Evolutionary conservation across 2,888 invertebrate species (phyloP), one percentile per base, ranked within the genome.

Genomic region (Spilosoma lubricipeda): DNA sequence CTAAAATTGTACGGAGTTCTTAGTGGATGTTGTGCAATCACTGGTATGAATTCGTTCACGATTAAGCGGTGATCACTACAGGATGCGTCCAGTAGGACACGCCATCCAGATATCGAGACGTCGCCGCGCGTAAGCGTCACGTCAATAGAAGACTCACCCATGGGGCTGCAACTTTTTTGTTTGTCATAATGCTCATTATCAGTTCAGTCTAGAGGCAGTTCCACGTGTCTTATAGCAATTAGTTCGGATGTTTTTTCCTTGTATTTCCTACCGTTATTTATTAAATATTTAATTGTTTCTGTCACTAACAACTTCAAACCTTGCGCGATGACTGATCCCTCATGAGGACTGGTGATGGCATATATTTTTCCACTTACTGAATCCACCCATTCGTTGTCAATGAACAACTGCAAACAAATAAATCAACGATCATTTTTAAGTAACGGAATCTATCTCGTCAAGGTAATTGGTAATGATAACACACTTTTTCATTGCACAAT

Each of bases 321-420:
- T 98, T 97, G 96, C 39, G 96, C 95, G 76, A 98, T 98, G 77
- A 97, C 96, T 82, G 97, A 95, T 66, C 42, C 71, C n/a, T 71
- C 97, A 13, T 97, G 94, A 30, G 99, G 99, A 90, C 98, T 98
- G 76, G 97, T 89, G 0, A 98, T 97, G 27, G 97, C 93, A 90
- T 99, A 99, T 1, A 97, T 98, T 90, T 98, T 98, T 5, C 98
- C 98, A 83, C 97, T 98, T 23, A 95, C 96, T 0, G 99, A 96
- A 87, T 98, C 97, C 74, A 97, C 97, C 93, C 94, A 94, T 77
- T 93, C 86, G 74, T 93, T 93, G 85, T 93, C 89, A 65, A 93
- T 93, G 82, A 93, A 93, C 45, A 93, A 81, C 93, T 93, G 77
- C 45, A 65, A 71, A 45, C 30, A 63, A 64, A 20, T 59, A 11